Base-by-base conservation (phyloP, 2,797 vertebrate species). In the Rhinichthys osculus region DNA sequence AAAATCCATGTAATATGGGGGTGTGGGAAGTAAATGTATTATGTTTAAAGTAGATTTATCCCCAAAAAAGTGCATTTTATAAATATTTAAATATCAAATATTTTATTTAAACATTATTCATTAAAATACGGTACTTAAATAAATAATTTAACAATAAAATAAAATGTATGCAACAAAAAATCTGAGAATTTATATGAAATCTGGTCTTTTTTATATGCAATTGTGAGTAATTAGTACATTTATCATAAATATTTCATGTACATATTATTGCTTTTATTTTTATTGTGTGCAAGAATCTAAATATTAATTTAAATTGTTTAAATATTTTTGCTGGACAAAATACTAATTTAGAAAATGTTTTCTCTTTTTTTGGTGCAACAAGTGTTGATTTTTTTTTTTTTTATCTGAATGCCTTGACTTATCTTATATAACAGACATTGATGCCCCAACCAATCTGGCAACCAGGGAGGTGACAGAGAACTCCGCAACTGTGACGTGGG, bases 401-500 rank as follows among this genome's bases (percentile, higher is more conserved):
- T 50, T 19, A 47, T 42, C 74, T n/a, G 21, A 81, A 50, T 30
- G 3, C 2, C 10, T 67, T 69, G 17, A 62, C 78, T 70, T 21
- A 27, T 72, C n/a, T 83, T 72, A 9, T 86, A 80, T 16, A 73
- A 70, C 57, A 97, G 96, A 96, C 59, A 94, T 96, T 0, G 95
- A 96, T 62, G 89, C 91, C 13, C 96, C 94, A 2, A 42, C 90
- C 82, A 95, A 94, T 76, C 91, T 98, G 72, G 84, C 94, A 87
- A 92, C 94, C 42, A 91, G 84, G 67, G 92, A 88, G 35, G 92
- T 95, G 81, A 95, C 95, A 0, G 96, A 97, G 87, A 92, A 93
- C 90, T 93, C 93, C 2, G 93, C 95, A 84, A 94, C 78, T 0
- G 82, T 97, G 80, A 95, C 94, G 3, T 97, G 97, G 97, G 94